These are phyloP conservation scores for Oplegnathus fasciatus DNA, from an alignment of 2,113 vertebrate species.

Conservation along the genomic window DNA sequence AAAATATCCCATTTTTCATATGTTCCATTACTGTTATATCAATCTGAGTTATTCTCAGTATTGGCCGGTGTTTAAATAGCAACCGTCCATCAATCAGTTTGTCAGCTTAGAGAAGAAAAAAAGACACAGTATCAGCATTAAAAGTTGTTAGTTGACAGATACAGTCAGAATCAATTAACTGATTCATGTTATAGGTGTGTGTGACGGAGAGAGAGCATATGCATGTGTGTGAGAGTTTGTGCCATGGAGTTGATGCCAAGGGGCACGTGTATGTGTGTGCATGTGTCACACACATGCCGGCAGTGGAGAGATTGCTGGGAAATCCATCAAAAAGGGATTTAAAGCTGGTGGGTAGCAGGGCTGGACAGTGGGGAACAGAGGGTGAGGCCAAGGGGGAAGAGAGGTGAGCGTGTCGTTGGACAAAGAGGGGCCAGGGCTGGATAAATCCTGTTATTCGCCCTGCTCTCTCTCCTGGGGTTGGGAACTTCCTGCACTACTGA, in stretches of 20 bases:
- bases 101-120: constrained; percentile 35
- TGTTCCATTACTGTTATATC: constrained; percentile 80
- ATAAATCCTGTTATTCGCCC: constrained; percentile 78
- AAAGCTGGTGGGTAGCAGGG: constrained; percentile 59
- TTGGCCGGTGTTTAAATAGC: constrained; percentile 54
- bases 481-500: constrained; percentile 66
- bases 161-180: constrained; percentile 20
- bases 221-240: constrained; percentile 5
- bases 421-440: constrained; percentile 61
- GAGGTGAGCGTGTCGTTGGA: constrained; percentile 70
- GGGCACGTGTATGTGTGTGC: constrained; percentile 18
- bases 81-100: constrained; percentile 68
- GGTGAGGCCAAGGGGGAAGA: constrained; percentile 40
- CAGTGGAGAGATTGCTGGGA: constrained; percentile 65
- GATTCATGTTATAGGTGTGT: constrained; percentile 11
- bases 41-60: constrained; percentile 68
- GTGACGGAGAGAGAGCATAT: constrained; percentile 2
- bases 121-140: constrained; percentile 12
- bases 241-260: constrained; percentile 17
- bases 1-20: constrained; percentile 77
- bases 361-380: constrained; percentile 68
- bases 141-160: constrained; percentile 15
- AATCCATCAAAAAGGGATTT: constrained; percentile 87
- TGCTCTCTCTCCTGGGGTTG: constrained; percentile 62
- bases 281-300: constrained; percentile 47